Base-by-base conservation (phyloP, 2,888 invertebrate genomes). In the Glaucopsyche alexis region DNA sequence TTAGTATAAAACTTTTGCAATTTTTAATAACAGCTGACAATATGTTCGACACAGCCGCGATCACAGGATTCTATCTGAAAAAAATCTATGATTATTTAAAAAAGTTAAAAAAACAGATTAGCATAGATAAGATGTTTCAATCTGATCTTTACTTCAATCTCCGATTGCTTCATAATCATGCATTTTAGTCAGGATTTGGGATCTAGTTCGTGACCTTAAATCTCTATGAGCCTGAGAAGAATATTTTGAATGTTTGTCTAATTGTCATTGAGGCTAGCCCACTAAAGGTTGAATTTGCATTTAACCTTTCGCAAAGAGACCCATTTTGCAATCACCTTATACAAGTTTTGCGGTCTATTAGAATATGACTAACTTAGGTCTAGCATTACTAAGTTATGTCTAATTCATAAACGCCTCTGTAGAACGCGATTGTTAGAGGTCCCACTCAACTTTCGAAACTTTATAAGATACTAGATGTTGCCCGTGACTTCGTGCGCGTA, bases 251-350 rank as follows among this genome's bases (percentile, higher is more conserved):
- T 69, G 47, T 69, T 69, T 47, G 69, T 69, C 69, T 69, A 69
- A 69, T 69, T 69, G 69, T 49, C 69, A 69, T 47, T 14, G 69
- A 69, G 47, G 19, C 29, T 47, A 69, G 49, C 19, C 69, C 16
- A 42, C 42, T 67, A 69, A 69, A 69, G 69, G 47, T 69, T 69
- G 69, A 19, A 69, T 69, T 69, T 6, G 69, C 69, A 69, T 69
- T 69, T 69, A 69, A 69, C 69, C 49, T 69, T 69, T 69, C 69
- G 49, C 69, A 49, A 19, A 67, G 45, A 69, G 2, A 69, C 16
- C 47, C 69, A 69, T 69, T 69, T 69, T 49, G 69, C 69, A 69
- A 69, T 19, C 45, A 16, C 7, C 29, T 19, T 29, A 29, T 29
- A 67, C 45, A 67, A 16, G 47, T 29, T 47, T 69, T 16, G 16